Evolutionary conservation across 2,797 vertebrate genomes (phyloP), one percentile per base, ranked within the genome.

Genomic region (Tapera naevia): DNA sequence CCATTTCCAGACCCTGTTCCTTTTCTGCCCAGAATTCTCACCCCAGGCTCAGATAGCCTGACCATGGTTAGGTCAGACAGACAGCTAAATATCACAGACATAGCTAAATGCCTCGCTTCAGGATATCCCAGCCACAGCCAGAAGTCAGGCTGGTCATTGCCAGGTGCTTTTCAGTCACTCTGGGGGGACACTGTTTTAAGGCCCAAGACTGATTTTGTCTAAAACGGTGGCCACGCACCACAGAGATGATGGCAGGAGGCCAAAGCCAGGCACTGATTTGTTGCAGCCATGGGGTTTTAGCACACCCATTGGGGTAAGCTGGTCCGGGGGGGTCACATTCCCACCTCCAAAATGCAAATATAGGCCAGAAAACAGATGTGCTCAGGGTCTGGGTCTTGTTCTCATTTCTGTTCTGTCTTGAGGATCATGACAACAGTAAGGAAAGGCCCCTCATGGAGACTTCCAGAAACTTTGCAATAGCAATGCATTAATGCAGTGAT

Each of bases 291-390:
- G 4, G 33, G 22, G 7, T 19, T 17, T 30, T 9, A 73, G 70
- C 3, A 5, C 28, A 14, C 6, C 3, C n/a, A 14, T 0, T 8
- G 24, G 9, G 39, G 17, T 22, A 33, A 64, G 37, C 28, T 50
- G 60, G 14, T 37, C 51, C 65, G 16, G 30, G 2, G 23, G 13
- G 15, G 18, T 21, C 24, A 46, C 54, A 62, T 5, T 4, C 8
- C 2, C 0, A 8, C 19, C 53, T 66, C 41, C 69, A 80, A 66
- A 88, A 64, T 3, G 1, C 70, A 74, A 25, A 11, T 19, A 33
- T 21, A 64, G 51, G 70, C 6, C 17, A 33, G 37, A 61, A 11
- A 61, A 54, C 2, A 54, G 23, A 46, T 2, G 7, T 21, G 19
- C 23, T 37, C 33, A 50, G 7, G 30, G 24, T 19, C 30, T 54